phyloP scores from a whole-genome alignment of 2,888 invertebrate genomes.

The Aproaerema taeniolella region DNA sequence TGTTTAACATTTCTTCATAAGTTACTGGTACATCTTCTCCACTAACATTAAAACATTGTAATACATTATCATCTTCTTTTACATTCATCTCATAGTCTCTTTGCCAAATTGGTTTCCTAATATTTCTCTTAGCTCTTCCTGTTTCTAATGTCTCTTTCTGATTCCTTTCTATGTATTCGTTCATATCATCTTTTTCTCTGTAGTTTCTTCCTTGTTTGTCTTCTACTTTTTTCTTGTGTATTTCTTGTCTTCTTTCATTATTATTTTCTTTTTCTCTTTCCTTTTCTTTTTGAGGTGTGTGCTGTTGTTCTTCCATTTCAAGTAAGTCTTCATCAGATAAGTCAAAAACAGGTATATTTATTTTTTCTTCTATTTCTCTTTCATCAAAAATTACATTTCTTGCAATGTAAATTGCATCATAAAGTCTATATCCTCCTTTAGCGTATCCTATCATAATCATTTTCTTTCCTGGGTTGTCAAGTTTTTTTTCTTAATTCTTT shows the following conservation, averaged over 20 bases:
- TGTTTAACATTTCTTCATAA: slow-evolving; percentile 16
- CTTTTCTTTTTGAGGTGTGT: neutral
- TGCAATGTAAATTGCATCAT: neutral
- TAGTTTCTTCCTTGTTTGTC: neutral
- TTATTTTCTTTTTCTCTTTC: slow-evolving; percentile 1
- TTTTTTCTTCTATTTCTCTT: neutral
- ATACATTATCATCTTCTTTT: slow-evolving; percentile 12
- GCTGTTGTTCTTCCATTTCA: neutral
- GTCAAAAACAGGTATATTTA: neutral
- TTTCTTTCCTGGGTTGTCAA: slow-evolving; percentile 10
- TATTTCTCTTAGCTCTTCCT: slow-evolving; percentile 11
- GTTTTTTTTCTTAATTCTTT: slow-evolving; percentile 11
- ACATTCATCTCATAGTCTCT: slow-evolving; percentile 12
- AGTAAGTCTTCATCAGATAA: neutral
- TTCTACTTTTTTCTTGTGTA: slow-evolving; percentile 1
- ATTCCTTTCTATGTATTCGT: neutral
- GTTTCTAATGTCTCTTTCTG: neutral
- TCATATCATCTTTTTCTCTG: neutral
- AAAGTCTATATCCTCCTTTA: slow-evolving; percentile 1
- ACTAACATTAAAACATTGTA: neutral
- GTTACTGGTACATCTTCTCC: slow-evolving; percentile 6
- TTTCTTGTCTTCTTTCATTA: neutral
- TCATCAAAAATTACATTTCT: slow-evolving; percentile 12
- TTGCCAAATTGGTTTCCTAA: slow-evolving; percentile 15
- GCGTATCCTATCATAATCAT: slow-evolving; percentile 13